phyloP scores from a whole-genome alignment of 2,797 vertebrate species.

The Mergus octosetaceus region DNA sequence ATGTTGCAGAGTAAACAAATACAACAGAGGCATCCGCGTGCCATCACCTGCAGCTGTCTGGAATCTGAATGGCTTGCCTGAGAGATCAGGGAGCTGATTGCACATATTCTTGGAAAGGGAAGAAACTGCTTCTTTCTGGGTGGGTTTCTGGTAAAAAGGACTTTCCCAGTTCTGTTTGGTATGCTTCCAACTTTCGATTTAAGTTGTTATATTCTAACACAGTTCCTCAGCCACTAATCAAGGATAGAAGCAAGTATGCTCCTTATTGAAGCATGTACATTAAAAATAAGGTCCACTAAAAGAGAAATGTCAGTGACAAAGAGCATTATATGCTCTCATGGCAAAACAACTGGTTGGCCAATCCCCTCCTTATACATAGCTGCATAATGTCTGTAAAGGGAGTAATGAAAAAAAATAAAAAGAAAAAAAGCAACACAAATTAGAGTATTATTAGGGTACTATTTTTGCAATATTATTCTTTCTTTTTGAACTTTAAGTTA shows the following conservation, averaged over 20 bases:
- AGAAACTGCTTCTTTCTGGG: neutral
- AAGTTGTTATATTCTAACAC: neutral
- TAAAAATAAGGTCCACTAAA: neutral
- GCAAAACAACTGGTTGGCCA: neutral
- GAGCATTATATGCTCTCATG: neutral
- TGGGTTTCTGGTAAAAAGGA: neutral
- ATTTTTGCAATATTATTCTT: neutral
- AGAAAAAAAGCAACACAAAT: neutral
- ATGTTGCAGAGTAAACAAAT: conserved; percentile 18
- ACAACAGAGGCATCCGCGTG: neutral
- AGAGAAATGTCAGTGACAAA: neutral
- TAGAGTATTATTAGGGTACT: neutral
- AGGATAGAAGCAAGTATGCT: neutral
- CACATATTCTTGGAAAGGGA: neutral
- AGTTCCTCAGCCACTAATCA: neutral
- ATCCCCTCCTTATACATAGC: neutral
- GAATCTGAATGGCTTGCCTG: neutral
- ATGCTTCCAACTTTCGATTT: neutral
- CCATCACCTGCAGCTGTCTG: neutral
- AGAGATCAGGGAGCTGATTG: neutral
- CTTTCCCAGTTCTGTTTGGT: neutral
- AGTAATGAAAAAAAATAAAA: neutral
- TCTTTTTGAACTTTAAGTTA: neutral
- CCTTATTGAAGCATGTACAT: neutral
- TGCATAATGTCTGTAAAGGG: neutral